Conservation (phyloP, 2,113 vertebrate species). For the Pipa parva region DNA sequence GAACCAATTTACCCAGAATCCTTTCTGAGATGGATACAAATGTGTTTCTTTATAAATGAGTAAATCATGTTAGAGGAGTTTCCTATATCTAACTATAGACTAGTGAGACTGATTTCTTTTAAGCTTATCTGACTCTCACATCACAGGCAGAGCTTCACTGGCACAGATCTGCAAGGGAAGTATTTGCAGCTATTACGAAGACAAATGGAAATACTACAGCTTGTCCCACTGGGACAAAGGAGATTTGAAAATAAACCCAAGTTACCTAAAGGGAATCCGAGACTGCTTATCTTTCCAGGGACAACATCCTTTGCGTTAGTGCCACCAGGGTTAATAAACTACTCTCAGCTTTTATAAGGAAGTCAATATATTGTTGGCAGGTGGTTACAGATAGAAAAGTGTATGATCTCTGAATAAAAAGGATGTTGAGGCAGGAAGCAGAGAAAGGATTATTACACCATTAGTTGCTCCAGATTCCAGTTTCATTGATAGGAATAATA, state of each 20-base stretch:
- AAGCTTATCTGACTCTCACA: conserved; percentile 39
- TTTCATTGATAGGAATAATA: not conserved
- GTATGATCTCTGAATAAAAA: conserved; percentile 12
- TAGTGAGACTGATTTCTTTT: conserved; percentile 40
- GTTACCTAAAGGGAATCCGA: conserved; percentile 31
- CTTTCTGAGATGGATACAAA: conserved; percentile 1
- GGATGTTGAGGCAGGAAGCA: not conserved
- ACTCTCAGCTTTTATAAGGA: conserved; percentile 10
- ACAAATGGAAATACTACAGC: conserved; percentile 36
- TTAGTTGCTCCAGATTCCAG: not conserved
- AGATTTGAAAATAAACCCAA: conserved; percentile 38
- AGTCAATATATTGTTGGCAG: conserved; percentile 29
- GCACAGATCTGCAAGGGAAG: conserved; percentile 31
- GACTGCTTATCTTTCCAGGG: conserved; percentile 36
- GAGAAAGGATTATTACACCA: not conserved
- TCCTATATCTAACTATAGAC: conserved; percentile 32
- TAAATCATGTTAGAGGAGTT: conserved; percentile 29
- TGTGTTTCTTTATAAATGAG: conserved; percentile 5
- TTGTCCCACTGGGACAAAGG: conserved; percentile 32
- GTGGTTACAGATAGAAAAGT: conserved; percentile 14
- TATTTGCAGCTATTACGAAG: conserved; percentile 39
- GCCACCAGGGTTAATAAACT: conserved; percentile 25
- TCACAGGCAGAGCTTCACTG: conserved; percentile 21
- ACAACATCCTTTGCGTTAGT: conserved; percentile 13
- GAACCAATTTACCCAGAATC: not conserved